Conservation (phyloP, 2,888 invertebrate species). For the Metellina segmentata region DNA sequence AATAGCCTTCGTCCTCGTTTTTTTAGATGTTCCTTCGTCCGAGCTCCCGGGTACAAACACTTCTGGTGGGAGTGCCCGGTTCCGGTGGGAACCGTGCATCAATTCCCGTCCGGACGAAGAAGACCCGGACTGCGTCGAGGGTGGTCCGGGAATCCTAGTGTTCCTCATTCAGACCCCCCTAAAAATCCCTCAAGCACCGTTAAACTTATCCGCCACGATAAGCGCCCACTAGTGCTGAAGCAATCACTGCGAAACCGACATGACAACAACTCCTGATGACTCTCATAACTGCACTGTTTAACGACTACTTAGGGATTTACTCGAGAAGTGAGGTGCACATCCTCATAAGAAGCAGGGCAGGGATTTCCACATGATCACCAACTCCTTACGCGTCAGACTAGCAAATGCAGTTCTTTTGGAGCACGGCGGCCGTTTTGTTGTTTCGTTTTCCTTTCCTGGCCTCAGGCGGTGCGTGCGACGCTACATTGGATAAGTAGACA, state of each 20-base stretch:
- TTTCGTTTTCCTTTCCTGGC: neutral
- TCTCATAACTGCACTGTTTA: neutral
- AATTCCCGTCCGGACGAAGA: conserved; percentile 52
- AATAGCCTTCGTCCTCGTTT: conserved; percentile 44
- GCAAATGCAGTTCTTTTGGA: conserved; percentile 38
- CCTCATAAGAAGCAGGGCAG: conserved; percentile 37
- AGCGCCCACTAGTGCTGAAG: no score
- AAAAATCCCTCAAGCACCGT: neutral
- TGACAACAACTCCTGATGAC: neutral
- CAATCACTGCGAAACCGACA: no score
- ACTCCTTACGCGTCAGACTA: conserved; percentile 17
- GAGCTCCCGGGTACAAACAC: conserved; percentile 23
- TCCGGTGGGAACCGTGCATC: conserved; percentile 41
- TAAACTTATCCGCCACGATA: neutral
- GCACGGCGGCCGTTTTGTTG: conserved; percentile 45
- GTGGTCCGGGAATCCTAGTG: conserved; percentile 57
- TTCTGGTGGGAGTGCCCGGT: conserved; percentile 4
- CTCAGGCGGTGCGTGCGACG: conserved; percentile 49
- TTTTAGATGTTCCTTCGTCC: conserved; percentile 5
- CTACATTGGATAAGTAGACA: conserved; percentile 68
- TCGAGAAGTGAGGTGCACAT: neutral
- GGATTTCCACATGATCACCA: neutral
- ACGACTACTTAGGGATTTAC: neutral
- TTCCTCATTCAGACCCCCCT: conserved; percentile 36
- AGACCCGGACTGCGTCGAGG: conserved; percentile 54